These are phyloP conservation scores for Galeruca laticollis DNA, from an alignment of 2,888 invertebrate genomes.

Conservation along the genomic window DNA sequence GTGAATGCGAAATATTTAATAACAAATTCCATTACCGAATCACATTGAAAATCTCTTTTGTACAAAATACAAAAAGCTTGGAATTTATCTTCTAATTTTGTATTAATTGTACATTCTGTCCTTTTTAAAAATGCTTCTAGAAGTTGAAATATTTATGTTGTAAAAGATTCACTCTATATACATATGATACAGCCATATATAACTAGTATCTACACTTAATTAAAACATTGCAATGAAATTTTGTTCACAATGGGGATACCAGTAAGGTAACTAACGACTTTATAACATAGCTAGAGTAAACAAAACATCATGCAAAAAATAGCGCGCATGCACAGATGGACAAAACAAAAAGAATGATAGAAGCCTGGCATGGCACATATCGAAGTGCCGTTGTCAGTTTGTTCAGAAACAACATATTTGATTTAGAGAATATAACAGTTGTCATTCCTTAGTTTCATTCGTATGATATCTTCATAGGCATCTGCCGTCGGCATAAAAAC, in stretches of 20 bases:
- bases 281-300: conserved; percentile 25
- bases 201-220: too few species aligned
- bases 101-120: too few species aligned
- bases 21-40: too few species aligned
- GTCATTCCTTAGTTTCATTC: conserved; percentile 58
- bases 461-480: conserved; percentile 66
- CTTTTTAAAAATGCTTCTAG: too few species aligned
- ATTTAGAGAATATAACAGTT: conserved; percentile 62
- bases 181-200: conserved; percentile 8
- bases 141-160: too few species aligned
- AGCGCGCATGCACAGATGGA: conserved; percentile 22
- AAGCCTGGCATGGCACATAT: conserved; percentile 46
- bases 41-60: too few species aligned
- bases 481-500: conserved; percentile 58
- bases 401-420: conserved; percentile 56
- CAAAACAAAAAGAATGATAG: conserved; percentile 25
- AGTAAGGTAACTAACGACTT: conserved; percentile 30
- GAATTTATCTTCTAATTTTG: too few species aligned
- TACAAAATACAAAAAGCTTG: too few species aligned
- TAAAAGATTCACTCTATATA: neutral
- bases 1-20: neutral
- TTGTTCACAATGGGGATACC: conserved; percentile 26
- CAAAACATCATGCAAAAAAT: conserved; percentile 28
- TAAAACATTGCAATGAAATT: conserved; percentile 34
- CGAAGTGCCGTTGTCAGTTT: conserved; percentile 43